Percentiles rank a stretch among this genome's conserved stretches.
phyloP scores from a whole-genome alignment of 2,113 vertebrate genomes.

The Crocuta crocuta region DNA sequence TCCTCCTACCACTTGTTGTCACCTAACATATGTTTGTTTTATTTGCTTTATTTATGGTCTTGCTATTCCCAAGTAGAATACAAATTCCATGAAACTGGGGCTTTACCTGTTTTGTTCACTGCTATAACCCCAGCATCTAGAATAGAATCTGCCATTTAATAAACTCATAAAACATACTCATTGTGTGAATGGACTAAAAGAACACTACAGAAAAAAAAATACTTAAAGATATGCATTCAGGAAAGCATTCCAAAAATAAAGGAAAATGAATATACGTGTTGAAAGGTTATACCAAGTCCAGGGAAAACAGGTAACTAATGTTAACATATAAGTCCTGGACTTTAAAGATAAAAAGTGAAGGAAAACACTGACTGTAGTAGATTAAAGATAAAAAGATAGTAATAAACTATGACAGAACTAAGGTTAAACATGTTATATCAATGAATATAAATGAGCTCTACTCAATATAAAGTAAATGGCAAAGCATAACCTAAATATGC shows the following conservation, averaged over 20 bases:
- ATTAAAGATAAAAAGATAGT: not conserved
- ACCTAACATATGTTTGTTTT: not conserved
- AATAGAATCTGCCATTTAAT: not conserved
- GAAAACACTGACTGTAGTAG: not conserved
- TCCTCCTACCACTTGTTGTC: not conserved
- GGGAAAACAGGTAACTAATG: not conserved
- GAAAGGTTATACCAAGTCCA: not conserved
- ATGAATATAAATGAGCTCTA: not conserved
- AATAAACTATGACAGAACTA: not conserved
- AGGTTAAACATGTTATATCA: not conserved
- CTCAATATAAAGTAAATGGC: not conserved
- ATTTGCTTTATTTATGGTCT: not conserved
- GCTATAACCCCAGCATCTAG: not conserved
- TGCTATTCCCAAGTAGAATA: not conserved
- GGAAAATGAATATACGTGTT: not conserved
- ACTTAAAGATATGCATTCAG: slow-evolving; percentile 14
- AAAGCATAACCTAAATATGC: not conserved
- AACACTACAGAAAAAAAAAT: not conserved
- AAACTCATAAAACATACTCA: not conserved
- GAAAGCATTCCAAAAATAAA: slow-evolving; percentile 6
- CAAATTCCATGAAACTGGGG: not conserved
- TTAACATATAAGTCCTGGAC: not conserved
- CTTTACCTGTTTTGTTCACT: not conserved
- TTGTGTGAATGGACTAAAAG: not conserved
- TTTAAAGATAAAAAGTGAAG: not conserved